Evolutionary conservation across 2,888 invertebrate species (phyloP), one percentile per base, ranked within the genome.

Genomic region (Habrosyne pyritoides): DNA sequence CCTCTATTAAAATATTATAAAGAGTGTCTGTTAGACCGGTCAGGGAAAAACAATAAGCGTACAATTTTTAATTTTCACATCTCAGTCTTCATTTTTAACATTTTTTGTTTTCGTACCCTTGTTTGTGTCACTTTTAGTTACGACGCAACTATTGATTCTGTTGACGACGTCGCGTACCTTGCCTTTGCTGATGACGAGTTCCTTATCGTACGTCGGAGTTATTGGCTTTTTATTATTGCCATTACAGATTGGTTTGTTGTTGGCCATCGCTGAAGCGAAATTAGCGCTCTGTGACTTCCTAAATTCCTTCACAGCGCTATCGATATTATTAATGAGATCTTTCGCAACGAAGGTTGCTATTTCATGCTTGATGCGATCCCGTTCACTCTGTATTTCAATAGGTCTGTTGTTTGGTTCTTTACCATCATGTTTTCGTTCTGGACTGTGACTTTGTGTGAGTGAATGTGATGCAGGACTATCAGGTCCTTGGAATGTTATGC

Each of bases 81-180:
- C 69, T 82, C 82, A 84, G 79, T 84, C 83, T 83, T 79, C 81
- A 60, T 72, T 73, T 69, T 79, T 83, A 53, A 81, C 62, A 64
- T 70, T 60, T 75, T 83, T 86, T 21, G 66, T 61, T 68, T 80
- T 81, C 50, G 66, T 58, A 36, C 61, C 66, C 64, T 80, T 79
- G 53, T 63, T 68, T 10, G 66, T 65, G 50, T 70, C 66, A 10
- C 72, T 73, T 10, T 67, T 69, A 5, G 61, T 81, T 1, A 79
- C 69, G 18, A 83, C 81, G 52, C 80, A 78, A 28, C 73, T 89
- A 59, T 93, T 93, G 53, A 93, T 87, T 76, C 84, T 83, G 51
- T 93, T 91, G 0, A 93, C 91, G 0, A 91, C 93, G 61, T 93
- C 92, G 59, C 92, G 81, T 1, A 93, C 93, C 65, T 90, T 92